These are phyloP conservation scores for Thymelicus sylvestris DNA, from an alignment of 2,888 invertebrate genomes.

Conservation along the genomic window DNA sequence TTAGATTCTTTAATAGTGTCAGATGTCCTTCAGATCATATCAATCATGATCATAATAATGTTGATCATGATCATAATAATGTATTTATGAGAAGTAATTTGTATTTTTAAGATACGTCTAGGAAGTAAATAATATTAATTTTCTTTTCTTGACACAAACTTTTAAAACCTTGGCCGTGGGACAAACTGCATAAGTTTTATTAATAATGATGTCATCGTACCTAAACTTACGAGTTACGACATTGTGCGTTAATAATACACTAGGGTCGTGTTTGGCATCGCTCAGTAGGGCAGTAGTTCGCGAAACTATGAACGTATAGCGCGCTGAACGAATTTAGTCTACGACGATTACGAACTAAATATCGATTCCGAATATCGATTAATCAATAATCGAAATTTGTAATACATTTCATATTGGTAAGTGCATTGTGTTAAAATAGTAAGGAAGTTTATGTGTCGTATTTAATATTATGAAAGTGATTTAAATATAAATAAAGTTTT, in stretches of 20 bases:
- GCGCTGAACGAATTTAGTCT: conserved; percentile 47
- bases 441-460: background rate
- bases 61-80: too few species aligned
- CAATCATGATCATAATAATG: too few species aligned
- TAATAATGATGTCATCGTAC: conserved; percentile 69
- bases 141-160: background rate
- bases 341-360: conserved; percentile 17
- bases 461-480: too few species aligned
- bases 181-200: conserved; percentile 55
- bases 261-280: conserved; percentile 67
- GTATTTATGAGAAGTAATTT: background rate
- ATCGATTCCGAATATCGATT: conserved; percentile 28
- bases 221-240: conserved; percentile 60
- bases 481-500: too few species aligned
- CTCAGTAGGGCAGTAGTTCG: conserved; percentile 63
- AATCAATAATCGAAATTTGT: conserved; percentile 16
- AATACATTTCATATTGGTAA: conserved; percentile 5
- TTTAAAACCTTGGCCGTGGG: conserved; percentile 36
- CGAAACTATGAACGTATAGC: conserved; percentile 54
- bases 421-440: conserved; percentile 3
- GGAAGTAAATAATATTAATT: too few species aligned
- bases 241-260: conserved; percentile 70
- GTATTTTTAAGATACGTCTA: too few species aligned
- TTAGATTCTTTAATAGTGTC: conserved; percentile 7
- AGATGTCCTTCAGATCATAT: background rate